These are phyloP conservation scores for Hydriomena furcata DNA, from an alignment of 2,888 invertebrate species.

Conservation along the genomic window DNA sequence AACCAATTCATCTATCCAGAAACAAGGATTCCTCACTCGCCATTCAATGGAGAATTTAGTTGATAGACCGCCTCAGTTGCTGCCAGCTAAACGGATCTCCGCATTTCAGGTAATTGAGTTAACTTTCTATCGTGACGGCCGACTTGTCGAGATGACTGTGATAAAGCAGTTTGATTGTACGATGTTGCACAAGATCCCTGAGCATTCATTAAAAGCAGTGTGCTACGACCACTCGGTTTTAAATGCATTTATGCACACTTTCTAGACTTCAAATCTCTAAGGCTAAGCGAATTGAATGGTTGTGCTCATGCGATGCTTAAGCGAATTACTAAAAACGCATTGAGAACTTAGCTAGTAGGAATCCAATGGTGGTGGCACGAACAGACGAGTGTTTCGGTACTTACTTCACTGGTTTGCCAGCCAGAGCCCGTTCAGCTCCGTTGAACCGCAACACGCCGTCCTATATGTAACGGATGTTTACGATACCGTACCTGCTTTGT, in stretches of 20 bases:
- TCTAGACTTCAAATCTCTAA: constrained; percentile 52
- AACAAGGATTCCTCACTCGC: constrained; percentile 80
- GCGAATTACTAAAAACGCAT: constrained; percentile 48
- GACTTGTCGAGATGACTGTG: constrained; percentile 52
- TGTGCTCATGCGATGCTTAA: constrained; percentile 41
- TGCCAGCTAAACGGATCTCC: constrained; percentile 79
- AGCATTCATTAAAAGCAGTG: constrained; percentile 41
- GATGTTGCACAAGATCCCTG: constrained; percentile 38
- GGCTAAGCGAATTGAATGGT: constrained; percentile 58
- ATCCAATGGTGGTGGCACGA: constrained; percentile 37
- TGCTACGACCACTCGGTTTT: constrained; percentile 36
- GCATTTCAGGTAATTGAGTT: constrained; percentile 80
- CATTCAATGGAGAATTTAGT: constrained; percentile 89
- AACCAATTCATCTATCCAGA: constrained; percentile 63
- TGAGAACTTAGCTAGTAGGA: constrained; percentile 7
- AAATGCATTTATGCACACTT: constrained; percentile 60
- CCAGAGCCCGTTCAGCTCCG: constrained; percentile 75
- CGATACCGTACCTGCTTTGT: constrained; percentile 57
- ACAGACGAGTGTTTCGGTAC: constrained; percentile 17
- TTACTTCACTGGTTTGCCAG: constrained; percentile 45
- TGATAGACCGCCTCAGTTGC: constrained; percentile 78
- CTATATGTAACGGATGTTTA: constrained; percentile 74
- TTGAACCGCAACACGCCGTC: constrained; percentile 73
- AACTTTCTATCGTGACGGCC: constrained; percentile 64
- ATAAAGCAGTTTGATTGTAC: constrained; percentile 46